phyloP scores from a whole-genome alignment of 2,113 vertebrate genomes.

The Cyrtonyx montezumae region DNA sequence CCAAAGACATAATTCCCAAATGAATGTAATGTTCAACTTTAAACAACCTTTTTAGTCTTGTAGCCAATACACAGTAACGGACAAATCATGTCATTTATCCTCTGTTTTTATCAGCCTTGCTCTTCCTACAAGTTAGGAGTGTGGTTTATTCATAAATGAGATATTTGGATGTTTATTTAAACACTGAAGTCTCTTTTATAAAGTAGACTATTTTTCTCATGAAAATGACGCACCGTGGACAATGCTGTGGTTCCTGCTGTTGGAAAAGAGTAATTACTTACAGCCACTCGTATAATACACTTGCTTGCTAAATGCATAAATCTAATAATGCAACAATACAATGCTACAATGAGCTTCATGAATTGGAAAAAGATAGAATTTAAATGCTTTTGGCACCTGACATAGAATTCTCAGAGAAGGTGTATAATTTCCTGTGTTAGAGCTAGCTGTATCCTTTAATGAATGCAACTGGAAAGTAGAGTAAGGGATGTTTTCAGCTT shows the following conservation, averaged over 20 bases:
- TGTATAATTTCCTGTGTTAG: slow-evolving; percentile 76
- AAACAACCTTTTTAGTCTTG: background rate
- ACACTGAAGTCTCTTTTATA: slow-evolving; percentile 33
- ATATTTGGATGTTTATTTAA: slow-evolving; percentile 29
- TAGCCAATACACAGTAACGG: background rate
- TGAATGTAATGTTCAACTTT: background rate
- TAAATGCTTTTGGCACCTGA: slow-evolving; percentile 79
- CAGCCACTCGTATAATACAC: slow-evolving; percentile 67
- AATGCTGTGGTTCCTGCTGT: slow-evolving; percentile 64
- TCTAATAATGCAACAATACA: slow-evolving; percentile 77
- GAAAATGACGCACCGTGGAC: slow-evolving; percentile 64
- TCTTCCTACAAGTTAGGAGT: background rate
- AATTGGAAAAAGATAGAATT: slow-evolving; percentile 77
- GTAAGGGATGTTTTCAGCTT: slow-evolving; percentile 39
- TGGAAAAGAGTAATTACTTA: slow-evolving; percentile 77
- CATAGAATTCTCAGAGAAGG: slow-evolving; percentile 60
- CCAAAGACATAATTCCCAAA: background rate
- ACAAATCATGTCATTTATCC: background rate
- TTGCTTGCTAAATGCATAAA: slow-evolving; percentile 74
- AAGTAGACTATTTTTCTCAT: slow-evolving; percentile 57
- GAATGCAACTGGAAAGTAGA: slow-evolving; percentile 32
- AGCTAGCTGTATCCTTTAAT: slow-evolving; percentile 27
- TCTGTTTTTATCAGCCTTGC: background rate
- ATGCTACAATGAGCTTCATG: slow-evolving; percentile 73
- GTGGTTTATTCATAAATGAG: slow-evolving; percentile 34